These are phyloP conservation scores for Cavia porcellus DNA, from an alignment of 2,113 vertebrate species.

Conservation along the genomic window DNA sequence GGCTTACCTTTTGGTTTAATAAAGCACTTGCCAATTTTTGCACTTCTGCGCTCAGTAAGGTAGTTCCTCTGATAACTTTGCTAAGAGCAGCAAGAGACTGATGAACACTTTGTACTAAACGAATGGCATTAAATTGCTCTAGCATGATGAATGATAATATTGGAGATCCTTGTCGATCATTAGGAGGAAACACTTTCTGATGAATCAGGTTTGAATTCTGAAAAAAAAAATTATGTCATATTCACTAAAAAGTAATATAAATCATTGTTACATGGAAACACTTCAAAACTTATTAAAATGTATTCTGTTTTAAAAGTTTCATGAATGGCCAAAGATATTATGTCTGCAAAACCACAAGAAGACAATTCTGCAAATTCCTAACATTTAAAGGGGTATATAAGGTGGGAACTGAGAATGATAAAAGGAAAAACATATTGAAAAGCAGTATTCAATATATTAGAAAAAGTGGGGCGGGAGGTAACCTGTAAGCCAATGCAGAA, in stretches of 20 bases:
- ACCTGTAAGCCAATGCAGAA: background rate
- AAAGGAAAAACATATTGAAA: background rate
- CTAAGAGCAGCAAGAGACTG: conserved; percentile 97
- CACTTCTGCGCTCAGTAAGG: conserved; percentile 93
- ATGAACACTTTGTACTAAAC: conserved; percentile 95
- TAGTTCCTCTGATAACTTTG: conserved; percentile 97
- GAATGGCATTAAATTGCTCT: conserved; percentile 95
- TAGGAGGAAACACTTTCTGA: conserved; percentile 94
- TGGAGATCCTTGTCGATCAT: conserved; percentile 93
- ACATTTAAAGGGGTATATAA: background rate
- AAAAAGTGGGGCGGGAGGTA: background rate
- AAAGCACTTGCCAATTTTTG: conserved; percentile 95
- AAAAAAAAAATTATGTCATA: conserved; percentile 51
- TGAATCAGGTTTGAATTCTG: conserved; percentile 97
- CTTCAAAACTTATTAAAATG: background rate
- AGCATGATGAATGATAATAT: conserved; percentile 93
- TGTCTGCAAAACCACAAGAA: background rate
- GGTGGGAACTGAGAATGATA: background rate
- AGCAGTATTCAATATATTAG: rapidly evolving
- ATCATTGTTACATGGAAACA: background rate
- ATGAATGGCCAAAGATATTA: background rate
- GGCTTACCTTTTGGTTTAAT: conserved; percentile 96
- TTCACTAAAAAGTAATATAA: conserved; percentile 19
- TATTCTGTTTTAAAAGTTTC: background rate
- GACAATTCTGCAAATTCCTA: background rate